Evolutionary conservation across 2,888 invertebrate genomes (phyloP), one percentile per base, ranked within the genome.

Genomic region (Sphinx pinastri): DNA sequence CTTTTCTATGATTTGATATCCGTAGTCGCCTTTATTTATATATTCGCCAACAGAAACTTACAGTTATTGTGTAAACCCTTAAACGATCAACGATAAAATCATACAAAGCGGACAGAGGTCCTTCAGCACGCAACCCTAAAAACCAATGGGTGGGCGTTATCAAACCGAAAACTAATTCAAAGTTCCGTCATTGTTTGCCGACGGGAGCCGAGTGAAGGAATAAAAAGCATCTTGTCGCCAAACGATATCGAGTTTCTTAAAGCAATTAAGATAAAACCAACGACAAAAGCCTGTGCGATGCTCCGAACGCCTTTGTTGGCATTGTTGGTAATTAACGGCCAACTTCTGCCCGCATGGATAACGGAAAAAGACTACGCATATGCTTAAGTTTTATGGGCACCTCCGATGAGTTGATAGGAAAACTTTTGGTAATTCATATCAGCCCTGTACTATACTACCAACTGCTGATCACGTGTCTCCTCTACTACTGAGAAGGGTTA

Each of bases 181-280:
- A 92, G 88, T 92, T 90, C 86, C 83, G 86, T 88, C 89, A 88
- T 90, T 90, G 90, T 91, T 91, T 88, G 87, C 88, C 88, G 81
- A 79, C 84, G 86, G 55, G 85, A 86, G 82, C 79, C 79, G 81
- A 82, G 83, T 81, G 82, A 76, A 85, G 84, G 88, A 87, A 91
- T 91, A 91, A 92, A 92, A 92, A 92, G 88, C 90, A 90, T 90
- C 90, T 89, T 92, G 91, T 92, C 90, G 88, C 87, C 87, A 85
- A 91, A 89, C 90, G 92, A 90, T 91, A 92, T 91, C 88, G 90
- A 92, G 90, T 92, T 93, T 91, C 92, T 89, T 88, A 85, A 91
- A 92, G 91, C 91, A 91, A 92, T 93, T 93, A 92, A 91, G 92
- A 92, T 92, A 92, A 92, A 91, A 88, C 88, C 86, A 86, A 84